phyloP scores from a whole-genome alignment of 2,888 invertebrate genomes.

The Tholera decimalis region DNA sequence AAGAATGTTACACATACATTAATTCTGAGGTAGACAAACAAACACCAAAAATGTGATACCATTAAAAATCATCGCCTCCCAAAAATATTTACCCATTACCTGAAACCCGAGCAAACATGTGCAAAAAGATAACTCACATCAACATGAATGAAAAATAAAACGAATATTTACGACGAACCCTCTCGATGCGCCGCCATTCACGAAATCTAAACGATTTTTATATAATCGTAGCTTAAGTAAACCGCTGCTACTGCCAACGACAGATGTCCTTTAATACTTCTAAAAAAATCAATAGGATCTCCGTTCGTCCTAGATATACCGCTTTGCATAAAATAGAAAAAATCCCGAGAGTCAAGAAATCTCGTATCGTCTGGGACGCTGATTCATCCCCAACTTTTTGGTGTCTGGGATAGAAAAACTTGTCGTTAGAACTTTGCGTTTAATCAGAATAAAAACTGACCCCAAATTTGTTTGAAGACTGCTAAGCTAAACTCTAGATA shows the following conservation, averaged over 20 bases:
- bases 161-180: slow-evolving; percentile 21
- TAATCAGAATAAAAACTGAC: slow-evolving; percentile 10
- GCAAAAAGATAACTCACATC: slow-evolving; percentile 18
- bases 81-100: slow-evolving; percentile 35
- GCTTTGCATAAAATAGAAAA: slow-evolving; percentile 26
- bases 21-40: not conserved
- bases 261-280: slow-evolving; percentile 38
- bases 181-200: slow-evolving; percentile 27
- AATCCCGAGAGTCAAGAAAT: slow-evolving; percentile 9
- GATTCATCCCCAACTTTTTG: slow-evolving; percentile 11
- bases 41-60: slow-evolving; percentile 11
- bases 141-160: slow-evolving; percentile 39
- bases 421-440: slow-evolving; percentile 17
- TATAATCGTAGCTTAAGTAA: slow-evolving; percentile 23
- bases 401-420: slow-evolving; percentile 31
- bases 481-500: not conserved
- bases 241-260: slow-evolving; percentile 32
- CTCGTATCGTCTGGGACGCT: slow-evolving; percentile 3
- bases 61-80: slow-evolving; percentile 16
- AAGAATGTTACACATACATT: not conserved
- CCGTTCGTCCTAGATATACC: slow-evolving; percentile 22
- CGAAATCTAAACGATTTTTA: slow-evolving; percentile 34
- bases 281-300: slow-evolving; percentile 36
- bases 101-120: slow-evolving; percentile 21
- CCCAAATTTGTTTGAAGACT: not conserved